Base-by-base conservation (phyloP, 2,797 vertebrate genomes). In the Enteromius anoplus region DNA sequence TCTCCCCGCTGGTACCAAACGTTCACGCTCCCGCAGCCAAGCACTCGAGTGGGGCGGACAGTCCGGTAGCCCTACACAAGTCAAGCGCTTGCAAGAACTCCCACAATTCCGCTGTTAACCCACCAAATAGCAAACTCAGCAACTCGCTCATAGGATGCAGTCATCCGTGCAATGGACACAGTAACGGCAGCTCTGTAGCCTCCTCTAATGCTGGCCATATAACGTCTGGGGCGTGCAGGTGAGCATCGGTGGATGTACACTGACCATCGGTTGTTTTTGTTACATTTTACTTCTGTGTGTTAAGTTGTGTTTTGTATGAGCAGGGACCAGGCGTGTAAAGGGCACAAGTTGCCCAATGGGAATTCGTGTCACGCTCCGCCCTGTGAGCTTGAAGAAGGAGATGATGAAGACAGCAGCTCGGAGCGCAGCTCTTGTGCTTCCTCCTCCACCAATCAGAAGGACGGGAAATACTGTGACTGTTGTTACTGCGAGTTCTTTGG, bases 401-500 rank as follows among this genome's bases (percentile, higher is more conserved):
- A 99, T 89, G 98, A 99, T 21, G 98, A 99, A 91, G 98, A 99
- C 93, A 98, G 97, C 92, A 98, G 98, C 94, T 99, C 98, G 0
- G 98, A 99, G 91, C 97, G 96, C 86, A 99, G 98, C 92, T 99
- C 97, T 84, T 99, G 97, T 80, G 97, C 97, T 68, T 99, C 98
- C 0, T 98, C 97, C 69, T 99, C 98, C 82, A 97, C 96, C 83
- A 99, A 98, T 89, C 98, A 99, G 94, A 97, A 97, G 92, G 98
- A 99, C 0, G 98, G 98, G 86, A 99, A 99, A 91, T 99, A 99
- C 95, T 99, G 98, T 34, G 98, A 99, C 93, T 99, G 98, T 95
- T 99, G 98, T 96, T 99, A 99, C 96, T 99, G 98, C 96, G 98
- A 99, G 94, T 99, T 99, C 95, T 99, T 99, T 85, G 97, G 98